Evolutionary conservation across 2,888 invertebrate genomes (phyloP), one percentile per base, ranked within the genome.

Genomic region (Exocentrus adspersus): DNA sequence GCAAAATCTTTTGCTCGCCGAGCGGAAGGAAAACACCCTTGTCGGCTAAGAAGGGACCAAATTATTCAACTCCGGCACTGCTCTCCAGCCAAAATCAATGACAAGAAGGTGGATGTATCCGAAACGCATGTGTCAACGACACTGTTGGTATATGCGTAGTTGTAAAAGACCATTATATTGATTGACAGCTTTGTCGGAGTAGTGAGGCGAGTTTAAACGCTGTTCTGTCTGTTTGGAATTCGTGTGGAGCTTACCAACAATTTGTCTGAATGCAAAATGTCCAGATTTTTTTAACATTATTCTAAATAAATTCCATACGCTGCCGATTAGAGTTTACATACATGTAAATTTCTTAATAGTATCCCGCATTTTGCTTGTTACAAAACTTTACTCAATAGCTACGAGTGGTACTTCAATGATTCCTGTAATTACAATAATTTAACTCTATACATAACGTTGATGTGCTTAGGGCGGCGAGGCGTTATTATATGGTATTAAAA

Each of bases 91-190:
- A 30, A 28, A 56, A 56, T 45, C 45, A 45, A 28, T 28, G 45
- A 17, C 19, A 16, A 56, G 28, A 52, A 19, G 19, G 28, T 5
- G 17, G 37, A 52, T 12, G 30, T 28, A 45, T 30, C 24, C 45
- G 46, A 20, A 57, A 57, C 57, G 57, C 57, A 46, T 57, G 57
- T 57, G 57, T 57, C 57, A 32, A 20, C 57, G 17, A 28, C 24
- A 32, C 46, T 32, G 16, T 57, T 32, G 51, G 7, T 19, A 42
- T 63, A 60, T 66, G 62, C 65, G 65, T 66, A 66, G 52, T 63
- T 60, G 59, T 45, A 56, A 56, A 24, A 37, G 50, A 43, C 59
- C 60, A 54, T 65, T 62, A 59, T 66, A 66, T 66, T 66, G 65
- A 65, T 65, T 65, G 65, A 65, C 61, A 63, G 62, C 32, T 41